phyloP scores from a whole-genome alignment of 2,888 invertebrate genomes.

The Patella caerulea region DNA sequence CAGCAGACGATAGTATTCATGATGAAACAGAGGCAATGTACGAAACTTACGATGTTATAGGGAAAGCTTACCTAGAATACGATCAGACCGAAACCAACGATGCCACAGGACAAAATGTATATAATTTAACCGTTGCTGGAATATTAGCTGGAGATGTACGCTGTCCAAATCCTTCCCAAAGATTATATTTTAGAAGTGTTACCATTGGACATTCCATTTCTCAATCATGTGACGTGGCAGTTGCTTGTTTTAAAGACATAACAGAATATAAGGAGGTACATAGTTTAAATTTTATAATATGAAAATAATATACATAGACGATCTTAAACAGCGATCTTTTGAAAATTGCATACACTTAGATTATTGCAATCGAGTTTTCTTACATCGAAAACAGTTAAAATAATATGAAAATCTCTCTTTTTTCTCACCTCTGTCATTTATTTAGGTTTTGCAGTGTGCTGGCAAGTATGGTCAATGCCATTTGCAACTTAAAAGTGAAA shows the following conservation, averaged over 20 bases:
- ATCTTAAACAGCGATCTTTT: no score
- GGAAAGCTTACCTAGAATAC: not conserved
- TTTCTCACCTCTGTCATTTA: no score
- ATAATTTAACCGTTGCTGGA: not conserved
- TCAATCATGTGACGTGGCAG: not conserved
- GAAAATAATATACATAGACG: no score
- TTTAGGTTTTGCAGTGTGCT: constrained; percentile 12
- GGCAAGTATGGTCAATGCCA: constrained; percentile 17
- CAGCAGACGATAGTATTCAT: not conserved
- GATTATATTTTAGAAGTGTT: not conserved
- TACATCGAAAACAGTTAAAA: no score
- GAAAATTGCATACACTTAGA: no score
- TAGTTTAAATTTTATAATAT: no score
- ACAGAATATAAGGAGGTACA: not conserved
- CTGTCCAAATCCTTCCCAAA: constrained; percentile 5
- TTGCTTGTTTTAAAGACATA: not conserved
- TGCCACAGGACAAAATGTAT: not conserved
- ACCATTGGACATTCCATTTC: not conserved
- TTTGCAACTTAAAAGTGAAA: not conserved
- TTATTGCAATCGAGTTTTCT: no score
- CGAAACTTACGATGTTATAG: not conserved
- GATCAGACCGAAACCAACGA: not conserved
- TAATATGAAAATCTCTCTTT: no score
- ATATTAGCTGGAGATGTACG: not conserved
- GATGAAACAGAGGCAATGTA: not conserved